phyloP scores from a whole-genome alignment of 2,888 invertebrate species.

The Abrostola triplasia region DNA sequence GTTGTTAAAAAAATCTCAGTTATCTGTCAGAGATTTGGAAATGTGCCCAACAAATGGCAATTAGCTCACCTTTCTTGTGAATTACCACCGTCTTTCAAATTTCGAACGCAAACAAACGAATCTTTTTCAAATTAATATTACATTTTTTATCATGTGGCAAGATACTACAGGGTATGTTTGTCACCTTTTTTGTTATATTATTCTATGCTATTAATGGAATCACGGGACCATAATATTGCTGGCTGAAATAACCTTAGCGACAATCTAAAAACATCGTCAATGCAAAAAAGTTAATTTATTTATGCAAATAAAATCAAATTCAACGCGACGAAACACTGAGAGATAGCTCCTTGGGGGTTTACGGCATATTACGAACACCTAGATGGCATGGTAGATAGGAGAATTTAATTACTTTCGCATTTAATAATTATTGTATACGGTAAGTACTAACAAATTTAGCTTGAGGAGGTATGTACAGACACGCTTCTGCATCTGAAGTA shows the following conservation, averaged over 20 bases:
- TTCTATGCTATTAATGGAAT: conserved; percentile 33
- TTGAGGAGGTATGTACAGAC: neutral
- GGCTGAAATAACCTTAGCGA: conserved; percentile 42
- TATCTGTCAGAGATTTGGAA: no score
- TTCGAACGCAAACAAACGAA: no score
- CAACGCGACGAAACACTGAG: conserved; percentile 47
- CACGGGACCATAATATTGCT: conserved; percentile 35
- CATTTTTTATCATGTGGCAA: no score
- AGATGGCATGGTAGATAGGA: conserved; percentile 37
- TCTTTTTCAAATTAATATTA: no score
- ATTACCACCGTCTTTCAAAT: no score
- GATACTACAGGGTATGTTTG: no score
- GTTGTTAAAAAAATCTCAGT: no score
- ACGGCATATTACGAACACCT: conserved; percentile 50
- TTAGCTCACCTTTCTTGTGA: no score
- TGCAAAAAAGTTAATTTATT: conserved; percentile 58
- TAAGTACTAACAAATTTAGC: neutral
- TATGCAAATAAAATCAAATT: conserved; percentile 60
- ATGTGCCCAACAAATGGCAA: no score
- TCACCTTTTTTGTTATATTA: neutral
- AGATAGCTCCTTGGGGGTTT: conserved; percentile 54
- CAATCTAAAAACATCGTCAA: conserved; percentile 51
- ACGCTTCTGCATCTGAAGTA: conserved; percentile 14
- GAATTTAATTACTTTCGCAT: conserved; percentile 46
- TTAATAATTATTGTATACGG: conserved; percentile 28